Percentiles rank a stretch among this genome's conserved stretches.
These are phyloP conservation scores for Grallaria varia DNA, from an alignment of 2,113 vertebrate species.

Conservation along the genomic window DNA sequence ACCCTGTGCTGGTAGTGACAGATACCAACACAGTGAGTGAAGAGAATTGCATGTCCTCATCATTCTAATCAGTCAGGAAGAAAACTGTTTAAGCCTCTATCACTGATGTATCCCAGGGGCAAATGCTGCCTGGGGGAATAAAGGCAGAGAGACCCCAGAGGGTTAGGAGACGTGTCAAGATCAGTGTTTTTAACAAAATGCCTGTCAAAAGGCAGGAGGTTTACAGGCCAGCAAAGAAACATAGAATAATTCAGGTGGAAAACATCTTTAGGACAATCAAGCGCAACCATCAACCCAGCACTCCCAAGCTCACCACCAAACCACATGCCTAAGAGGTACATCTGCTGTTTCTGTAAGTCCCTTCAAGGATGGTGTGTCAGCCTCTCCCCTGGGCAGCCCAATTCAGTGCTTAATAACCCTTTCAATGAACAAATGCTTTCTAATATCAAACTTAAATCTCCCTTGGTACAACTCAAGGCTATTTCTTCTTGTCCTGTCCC, in stretches of 20 bases:
- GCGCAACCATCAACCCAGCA: neutral
- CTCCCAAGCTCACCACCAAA: neutral
- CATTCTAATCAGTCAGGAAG: neutral
- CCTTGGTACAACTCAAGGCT: neutral
- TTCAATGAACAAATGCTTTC: neutral
- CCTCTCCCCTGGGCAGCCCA: neutral
- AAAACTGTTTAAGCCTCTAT: neutral
- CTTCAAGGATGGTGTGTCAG: neutral
- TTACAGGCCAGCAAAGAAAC: neutral
- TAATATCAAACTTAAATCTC: neutral
- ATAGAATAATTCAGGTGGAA: neutral
- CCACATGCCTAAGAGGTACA: fast-evolving
- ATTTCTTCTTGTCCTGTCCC: neutral
- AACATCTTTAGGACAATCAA: neutral
- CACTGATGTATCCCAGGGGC: neutral
- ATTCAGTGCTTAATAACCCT: neutral
- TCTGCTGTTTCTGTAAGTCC: neutral
- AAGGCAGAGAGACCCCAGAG: neutral
- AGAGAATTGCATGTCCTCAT: neutral
- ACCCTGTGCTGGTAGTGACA: neutral
- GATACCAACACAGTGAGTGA: neutral
- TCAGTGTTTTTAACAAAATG: neutral
- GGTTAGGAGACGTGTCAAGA: fast-evolving
- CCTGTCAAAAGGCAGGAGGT: neutral
- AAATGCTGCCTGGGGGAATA: neutral